Conservation (phyloP, 2,113 vertebrate genomes). For the Xiphorhynchus elegans region DNA sequence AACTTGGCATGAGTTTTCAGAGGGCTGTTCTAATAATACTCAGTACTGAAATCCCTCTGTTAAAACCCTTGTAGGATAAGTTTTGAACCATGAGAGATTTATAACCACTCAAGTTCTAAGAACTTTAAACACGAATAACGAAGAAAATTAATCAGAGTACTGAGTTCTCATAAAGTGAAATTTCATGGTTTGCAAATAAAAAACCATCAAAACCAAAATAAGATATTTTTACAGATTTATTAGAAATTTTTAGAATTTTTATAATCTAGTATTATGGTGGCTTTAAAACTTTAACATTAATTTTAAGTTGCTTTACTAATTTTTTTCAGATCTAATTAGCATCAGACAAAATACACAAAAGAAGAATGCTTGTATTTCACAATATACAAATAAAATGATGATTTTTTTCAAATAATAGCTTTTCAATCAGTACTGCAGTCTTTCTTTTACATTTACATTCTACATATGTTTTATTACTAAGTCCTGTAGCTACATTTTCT, state of each 20-base stretch:
- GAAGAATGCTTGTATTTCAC: neutral
- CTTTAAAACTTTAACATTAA: neutral
- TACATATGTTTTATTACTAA: neutral
- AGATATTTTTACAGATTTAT: neutral
- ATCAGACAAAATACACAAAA: neutral
- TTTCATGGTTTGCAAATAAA: neutral
- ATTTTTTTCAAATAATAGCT: neutral
- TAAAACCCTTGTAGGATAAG: neutral
- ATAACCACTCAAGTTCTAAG: neutral
- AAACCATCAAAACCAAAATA: neutral
- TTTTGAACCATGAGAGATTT: neutral
- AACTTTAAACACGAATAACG: neutral
- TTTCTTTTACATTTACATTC: neutral
- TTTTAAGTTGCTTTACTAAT: neutral
- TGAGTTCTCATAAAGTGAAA: neutral
- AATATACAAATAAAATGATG: neutral
- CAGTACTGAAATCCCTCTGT: neutral
- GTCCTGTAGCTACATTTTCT: neutral
- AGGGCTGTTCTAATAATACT: neutral
- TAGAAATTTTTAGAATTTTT: neutral
- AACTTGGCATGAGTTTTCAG: slow-evolving; percentile 6
- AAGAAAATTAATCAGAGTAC: neutral
- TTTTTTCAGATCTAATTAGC: neutral
- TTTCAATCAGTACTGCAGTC: neutral
- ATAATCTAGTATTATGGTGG: neutral